Base-by-base conservation (phyloP, 2,888 invertebrate species). In the Diachrysia chrysitis region DNA sequence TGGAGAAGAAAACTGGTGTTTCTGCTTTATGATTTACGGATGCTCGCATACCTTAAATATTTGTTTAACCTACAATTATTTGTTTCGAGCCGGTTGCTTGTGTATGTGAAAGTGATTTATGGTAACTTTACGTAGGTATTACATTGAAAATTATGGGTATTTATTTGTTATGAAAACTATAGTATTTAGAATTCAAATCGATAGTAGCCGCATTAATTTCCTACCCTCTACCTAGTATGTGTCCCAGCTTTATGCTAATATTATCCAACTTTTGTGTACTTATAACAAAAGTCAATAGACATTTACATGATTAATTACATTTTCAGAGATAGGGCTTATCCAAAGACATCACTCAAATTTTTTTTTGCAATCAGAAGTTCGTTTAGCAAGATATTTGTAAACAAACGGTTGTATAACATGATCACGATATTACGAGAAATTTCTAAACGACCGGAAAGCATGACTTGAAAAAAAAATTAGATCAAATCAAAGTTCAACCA, bases 341-440 rank as follows among this genome's bases (percentile, higher is more conserved):
- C 42, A 37, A 2, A 16, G n/a, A 42, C 42, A n/a, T 25, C 25
- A 25, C n/a, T 42, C n/a, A 32, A 63, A 58, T 63, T 23, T 23
- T 10, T 37, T 54, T 57, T 23, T 32, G 48, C 46, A 21, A 61
- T 37, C 32, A 37, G 23, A 55, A 65, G 48, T 71, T 71, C 63
- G 61, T 63, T 23, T 66, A 58, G 55, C 21, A 23, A 70, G 58
- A 37, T 57, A 60, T 69, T 72, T 71, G 60, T 71, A 65, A 60
- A 63, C 14, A 62, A 65, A 66, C 63, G 63, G 60, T 79, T 79
- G 69, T 62, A 16, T 62, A 71, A 73, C 51, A 63, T 35, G 57
- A 69, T 60, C 79, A 79, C 73, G 79, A 79, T 69, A 63, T 58
- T 23, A 74, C 66, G 66, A 63, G 42, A 63, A 76, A 71, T 76